These are phyloP conservation scores for Nothobranchius furzeri DNA, from an alignment of 2,113 vertebrate genomes.

Conservation along the genomic window DNA sequence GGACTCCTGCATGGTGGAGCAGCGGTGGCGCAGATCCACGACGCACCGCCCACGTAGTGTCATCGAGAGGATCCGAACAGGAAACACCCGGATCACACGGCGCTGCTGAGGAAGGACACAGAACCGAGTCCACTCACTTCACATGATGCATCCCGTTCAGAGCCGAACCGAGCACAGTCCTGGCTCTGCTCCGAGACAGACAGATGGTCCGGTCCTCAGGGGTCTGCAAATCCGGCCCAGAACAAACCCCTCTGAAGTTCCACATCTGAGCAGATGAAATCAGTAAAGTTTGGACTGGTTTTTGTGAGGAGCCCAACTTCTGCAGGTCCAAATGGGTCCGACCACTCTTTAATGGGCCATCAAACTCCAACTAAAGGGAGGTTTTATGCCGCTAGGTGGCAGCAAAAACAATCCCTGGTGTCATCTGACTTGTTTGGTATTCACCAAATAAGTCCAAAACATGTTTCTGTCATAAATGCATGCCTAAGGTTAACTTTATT, in stretches of 20 bases:
- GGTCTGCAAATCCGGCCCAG: not conserved
- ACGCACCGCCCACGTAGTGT: slow-evolving; percentile 68
- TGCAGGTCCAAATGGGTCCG: no score
- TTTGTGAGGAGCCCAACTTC: no score
- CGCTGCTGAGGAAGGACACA: not conserved
- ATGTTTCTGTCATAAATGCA: not conserved
- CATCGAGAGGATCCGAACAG: slow-evolving; percentile 22
- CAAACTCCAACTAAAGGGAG: no score
- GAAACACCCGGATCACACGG: slow-evolving; percentile 45
- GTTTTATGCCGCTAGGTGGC: not conserved
- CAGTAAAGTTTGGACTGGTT: not conserved
- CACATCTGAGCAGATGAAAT: no score
- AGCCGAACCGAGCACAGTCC: no score
- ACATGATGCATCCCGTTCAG: not conserved
- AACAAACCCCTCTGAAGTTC: no score
- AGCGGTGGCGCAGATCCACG: slow-evolving; percentile 12
- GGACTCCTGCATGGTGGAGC: slow-evolving; percentile 27
- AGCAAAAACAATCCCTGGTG: not conserved
- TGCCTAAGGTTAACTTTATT: no score
- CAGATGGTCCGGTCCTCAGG: slow-evolving; percentile 48
- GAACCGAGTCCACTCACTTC: slow-evolving; percentile 5
- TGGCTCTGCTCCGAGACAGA: not conserved
- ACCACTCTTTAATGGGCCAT: no score
- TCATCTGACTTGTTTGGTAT: not conserved
- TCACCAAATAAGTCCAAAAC: not conserved